Base-by-base conservation (phyloP, 2,888 invertebrate genomes). In the Drosophila vallismaia region DNA sequence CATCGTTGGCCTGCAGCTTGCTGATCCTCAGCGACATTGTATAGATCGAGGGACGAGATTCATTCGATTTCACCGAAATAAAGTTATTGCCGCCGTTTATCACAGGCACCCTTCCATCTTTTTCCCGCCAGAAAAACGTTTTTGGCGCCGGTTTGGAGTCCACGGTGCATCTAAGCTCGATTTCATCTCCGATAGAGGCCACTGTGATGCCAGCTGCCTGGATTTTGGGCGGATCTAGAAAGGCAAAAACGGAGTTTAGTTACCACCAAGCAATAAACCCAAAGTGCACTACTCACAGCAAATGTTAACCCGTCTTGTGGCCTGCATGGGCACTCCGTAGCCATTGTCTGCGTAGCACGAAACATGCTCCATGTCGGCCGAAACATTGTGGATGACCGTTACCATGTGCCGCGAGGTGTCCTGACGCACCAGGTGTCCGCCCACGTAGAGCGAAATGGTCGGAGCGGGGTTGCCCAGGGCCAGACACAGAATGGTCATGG, bases 281-380 rank as follows among this genome's bases (percentile, higher is more conserved):
- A 14, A 9, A 40, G 29, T n/a, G 26, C 40, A 26, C 29, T 60
- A 93, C 96, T 94, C 91, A 97, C 96, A 95, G 86, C 95, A 96
- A 56, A 97, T 96, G 66, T 94, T 95, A 64, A 97, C 95, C 89
- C 94, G 95, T 75, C 95, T 93, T 0, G 96, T 95, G 0, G 96
- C 95, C 90, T 97, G 96, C 95, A 96, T 96, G 1, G 97, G 96
- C 0, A 96, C 95, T 0, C 97, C 97, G 87, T 96, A 96, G 1
- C 96, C 97, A 88, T 97, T 97, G 92, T 97, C 96, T 0, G 96
- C 97, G 91, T 96, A 96, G 90, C 97, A 97, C 0, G 96, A 95
- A 71, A 97, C 95, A 90, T 96, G 95, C 88, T 96, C 95, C 96
- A 96, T 96, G 90, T 96, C 96, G 1, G 95, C 93, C 0, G 96